A percentile compares a stretch with the other conserved stretches of the same genome.
phyloP scores from a whole-genome alignment of 2,888 invertebrate species.

The Drosophila rellima region DNA sequence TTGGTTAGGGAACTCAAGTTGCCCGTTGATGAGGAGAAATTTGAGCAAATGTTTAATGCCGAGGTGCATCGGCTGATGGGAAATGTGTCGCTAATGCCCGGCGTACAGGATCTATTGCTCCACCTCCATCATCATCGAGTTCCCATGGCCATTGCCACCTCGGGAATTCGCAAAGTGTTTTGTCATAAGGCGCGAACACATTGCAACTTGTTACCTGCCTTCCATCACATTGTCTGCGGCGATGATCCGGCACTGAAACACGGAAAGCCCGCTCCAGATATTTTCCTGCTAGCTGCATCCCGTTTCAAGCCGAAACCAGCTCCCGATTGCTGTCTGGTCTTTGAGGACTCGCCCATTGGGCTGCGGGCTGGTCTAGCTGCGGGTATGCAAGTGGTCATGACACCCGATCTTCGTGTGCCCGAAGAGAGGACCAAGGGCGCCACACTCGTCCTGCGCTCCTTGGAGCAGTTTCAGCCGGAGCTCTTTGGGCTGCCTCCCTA shows the following conservation, averaged over 20 bases:
- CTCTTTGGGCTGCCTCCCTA: conserved; percentile 91
- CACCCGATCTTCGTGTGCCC: conserved; percentile 88
- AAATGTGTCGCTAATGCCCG: conserved; percentile 89
- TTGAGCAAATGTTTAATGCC: conserved; percentile 81
- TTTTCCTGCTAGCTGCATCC: conserved; percentile 91
- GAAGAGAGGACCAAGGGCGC: conserved; percentile 87
- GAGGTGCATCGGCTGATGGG: conserved; percentile 87
- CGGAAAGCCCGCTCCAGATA: conserved; percentile 95
- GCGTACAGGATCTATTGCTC: conserved; percentile 90
- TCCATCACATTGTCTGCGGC: conserved; percentile 91
- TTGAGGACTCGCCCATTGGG: conserved; percentile 96
- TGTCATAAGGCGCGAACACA: conserved; percentile 88
- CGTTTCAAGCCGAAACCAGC: conserved; percentile 91
- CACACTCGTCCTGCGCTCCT: conserved; percentile 89
- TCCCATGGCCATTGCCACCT: conserved; percentile 94
- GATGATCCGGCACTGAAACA: conserved; percentile 92
- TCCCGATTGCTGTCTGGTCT: conserved; percentile 90
- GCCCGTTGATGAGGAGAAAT: conserved; percentile 89
- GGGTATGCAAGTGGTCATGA: conserved; percentile 94
- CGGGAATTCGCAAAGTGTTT: conserved; percentile 89
- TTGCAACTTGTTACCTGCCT: conserved; percentile 88
- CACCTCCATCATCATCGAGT: conserved; percentile 91
- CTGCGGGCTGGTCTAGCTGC: conserved; percentile 91
- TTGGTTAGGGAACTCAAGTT: conserved; percentile 87
- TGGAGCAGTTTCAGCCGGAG: conserved; percentile 92